Conservation (phyloP, 2,113 vertebrate genomes). For the Cephalopterus ornatus region DNA sequence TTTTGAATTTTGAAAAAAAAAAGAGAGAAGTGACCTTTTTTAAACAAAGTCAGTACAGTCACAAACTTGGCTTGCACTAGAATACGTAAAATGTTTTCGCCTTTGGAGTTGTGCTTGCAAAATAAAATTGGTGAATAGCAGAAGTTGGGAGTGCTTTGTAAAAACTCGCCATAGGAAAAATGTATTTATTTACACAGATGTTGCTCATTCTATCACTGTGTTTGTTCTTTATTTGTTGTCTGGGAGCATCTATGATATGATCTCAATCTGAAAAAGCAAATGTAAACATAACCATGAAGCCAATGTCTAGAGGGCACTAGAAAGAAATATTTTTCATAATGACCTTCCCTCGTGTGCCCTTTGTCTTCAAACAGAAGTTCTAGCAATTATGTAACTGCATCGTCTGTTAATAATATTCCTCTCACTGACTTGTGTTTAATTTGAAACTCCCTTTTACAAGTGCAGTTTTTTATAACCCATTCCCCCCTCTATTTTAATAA, state of each 20-base stretch:
- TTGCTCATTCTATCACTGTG: neutral
- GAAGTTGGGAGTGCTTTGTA: neutral
- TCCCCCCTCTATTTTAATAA: neutral
- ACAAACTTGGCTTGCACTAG: neutral
- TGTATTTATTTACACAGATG: neutral
- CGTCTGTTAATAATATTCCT: neutral
- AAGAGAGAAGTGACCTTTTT: neutral
- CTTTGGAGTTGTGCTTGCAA: neutral
- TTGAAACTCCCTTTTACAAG: neutral
- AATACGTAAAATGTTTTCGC: neutral
- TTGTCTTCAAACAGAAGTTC: neutral
- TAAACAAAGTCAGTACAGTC: slow-evolving; percentile 8
- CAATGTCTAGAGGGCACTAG: neutral
- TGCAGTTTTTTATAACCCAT: neutral
- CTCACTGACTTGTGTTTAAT: neutral
- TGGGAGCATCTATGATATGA: neutral
- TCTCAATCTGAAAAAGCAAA: slow-evolving; percentile 34
- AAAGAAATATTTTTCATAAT: neutral
- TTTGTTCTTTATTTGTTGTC: neutral
- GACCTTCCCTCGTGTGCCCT: neutral
- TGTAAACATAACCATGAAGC: neutral
- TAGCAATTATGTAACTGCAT: neutral
- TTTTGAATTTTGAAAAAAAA: slow-evolving; percentile 39
- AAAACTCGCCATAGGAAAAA: slow-evolving; percentile 14
- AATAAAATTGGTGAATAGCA: slow-evolving; percentile 26